Conservation (phyloP, 2,113 vertebrate genomes). For the Dicaeum eximium region DNA sequence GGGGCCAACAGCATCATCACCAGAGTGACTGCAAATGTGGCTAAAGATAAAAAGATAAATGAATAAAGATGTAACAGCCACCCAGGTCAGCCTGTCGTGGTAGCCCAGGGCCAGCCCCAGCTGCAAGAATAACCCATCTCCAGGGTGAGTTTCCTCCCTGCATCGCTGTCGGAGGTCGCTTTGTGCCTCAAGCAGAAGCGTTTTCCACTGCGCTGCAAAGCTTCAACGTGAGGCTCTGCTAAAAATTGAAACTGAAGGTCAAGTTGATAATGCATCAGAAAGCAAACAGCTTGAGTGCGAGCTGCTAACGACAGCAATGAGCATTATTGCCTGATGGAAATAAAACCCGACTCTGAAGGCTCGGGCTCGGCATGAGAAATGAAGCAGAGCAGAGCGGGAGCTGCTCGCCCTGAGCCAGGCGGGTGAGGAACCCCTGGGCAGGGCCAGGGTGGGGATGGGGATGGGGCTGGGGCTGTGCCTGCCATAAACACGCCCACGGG, state of each 20-base stretch:
- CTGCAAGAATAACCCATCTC: not conserved
- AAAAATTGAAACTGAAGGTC: constrained; percentile 60
- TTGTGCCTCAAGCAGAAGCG: not conserved
- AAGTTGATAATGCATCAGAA: constrained; percentile 59
- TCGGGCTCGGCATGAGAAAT: constrained; percentile 12
- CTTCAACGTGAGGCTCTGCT: constrained; percentile 6
- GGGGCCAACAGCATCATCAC: not conserved
- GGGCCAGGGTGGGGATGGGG: not conserved
- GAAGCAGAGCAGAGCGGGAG: not conserved
- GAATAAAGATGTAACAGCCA: not conserved
- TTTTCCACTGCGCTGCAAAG: not conserved
- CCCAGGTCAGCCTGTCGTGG: not conserved
- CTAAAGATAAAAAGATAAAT: not conserved
- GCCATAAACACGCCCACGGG: not conserved
- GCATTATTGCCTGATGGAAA: constrained; percentile 57
- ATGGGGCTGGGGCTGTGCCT: not conserved
- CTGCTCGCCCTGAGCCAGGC: not conserved
- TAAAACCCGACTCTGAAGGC: constrained; percentile 23
- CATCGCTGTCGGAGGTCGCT: not conserved
- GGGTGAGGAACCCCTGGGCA: not conserved
- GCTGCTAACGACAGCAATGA: constrained; percentile 63
- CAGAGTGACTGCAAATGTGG: not conserved
- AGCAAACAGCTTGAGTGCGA: constrained; percentile 67
- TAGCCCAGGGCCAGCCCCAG: not conserved
- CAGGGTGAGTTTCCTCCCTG: not conserved